Evolutionary conservation across 2,888 invertebrate genomes (phyloP).

Genomic region (Trichopria drosophilae): DNA sequence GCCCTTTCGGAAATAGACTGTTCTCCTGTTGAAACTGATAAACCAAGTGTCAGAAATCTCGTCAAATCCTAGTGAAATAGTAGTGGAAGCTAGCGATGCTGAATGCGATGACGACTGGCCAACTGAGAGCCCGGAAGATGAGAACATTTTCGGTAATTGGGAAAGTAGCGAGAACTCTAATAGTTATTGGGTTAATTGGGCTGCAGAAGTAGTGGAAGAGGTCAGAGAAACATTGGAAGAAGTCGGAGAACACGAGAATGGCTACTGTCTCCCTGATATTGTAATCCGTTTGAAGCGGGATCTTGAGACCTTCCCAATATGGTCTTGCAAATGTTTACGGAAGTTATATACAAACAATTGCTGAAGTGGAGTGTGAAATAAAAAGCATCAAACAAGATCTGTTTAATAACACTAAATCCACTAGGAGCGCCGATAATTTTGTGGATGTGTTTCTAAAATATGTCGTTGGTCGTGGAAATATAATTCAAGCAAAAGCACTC

Average conservation of each 20-base stretch:
- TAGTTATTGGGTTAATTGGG: neutral
- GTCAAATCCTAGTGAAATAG: constrained; percentile 4
- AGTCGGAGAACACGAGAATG: constrained; percentile 15
- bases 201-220: neutral
- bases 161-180: neutral
- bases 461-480: constrained; percentile 10
- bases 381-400: constrained; percentile 19
- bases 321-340: constrained; percentile 21
- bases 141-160: neutral
- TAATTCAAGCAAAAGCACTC: constrained; percentile 7
- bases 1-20: constrained; percentile 9
- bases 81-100: neutral
- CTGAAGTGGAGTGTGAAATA: constrained; percentile 15
- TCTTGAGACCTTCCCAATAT: constrained; percentile 6
- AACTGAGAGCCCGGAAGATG: neutral
- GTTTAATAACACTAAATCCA: constrained; percentile 7
- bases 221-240: neutral
- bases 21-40: neutral
- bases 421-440: constrained; percentile 14
- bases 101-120: neutral
- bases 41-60: neutral
- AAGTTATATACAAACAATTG: constrained; percentile 13
- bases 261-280: constrained; percentile 7
- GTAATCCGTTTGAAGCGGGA: constrained; percentile 12
- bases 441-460: constrained; percentile 12